A percentile compares a stretch with the other conserved stretches of the same genome.
These are phyloP conservation scores for Speoplatyrhinus poulsoni DNA, from an alignment of 2,113 vertebrate genomes.

Conservation along the genomic window DNA sequence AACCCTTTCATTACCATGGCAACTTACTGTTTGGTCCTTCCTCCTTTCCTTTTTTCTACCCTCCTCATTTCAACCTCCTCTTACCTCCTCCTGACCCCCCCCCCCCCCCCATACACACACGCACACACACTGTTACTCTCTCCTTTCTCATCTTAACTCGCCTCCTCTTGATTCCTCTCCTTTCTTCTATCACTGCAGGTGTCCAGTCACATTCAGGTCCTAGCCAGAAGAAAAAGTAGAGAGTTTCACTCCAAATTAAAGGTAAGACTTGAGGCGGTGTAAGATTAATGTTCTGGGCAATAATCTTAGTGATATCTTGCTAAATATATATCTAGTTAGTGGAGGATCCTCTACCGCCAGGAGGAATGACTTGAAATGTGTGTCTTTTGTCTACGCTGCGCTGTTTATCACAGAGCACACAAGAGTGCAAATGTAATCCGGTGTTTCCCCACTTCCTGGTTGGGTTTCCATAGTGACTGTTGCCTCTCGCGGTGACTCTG, in stretches of 20 bases:
- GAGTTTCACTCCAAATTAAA: conserved; percentile 99
- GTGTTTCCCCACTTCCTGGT: conserved; percentile 79
- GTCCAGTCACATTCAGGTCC: conserved; percentile 99
- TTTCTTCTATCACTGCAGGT: conserved; percentile 80
- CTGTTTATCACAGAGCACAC: too few species aligned
- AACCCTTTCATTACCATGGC: conserved; percentile 97
- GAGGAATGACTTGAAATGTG: background rate
- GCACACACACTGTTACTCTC: conserved; percentile 33
- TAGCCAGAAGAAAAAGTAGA: conserved; percentile 98
- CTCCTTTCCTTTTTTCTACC: conserved; percentile 18
- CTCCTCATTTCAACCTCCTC: conserved; percentile 3
- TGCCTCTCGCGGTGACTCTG: conserved; percentile 80
- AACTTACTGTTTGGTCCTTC: conserved; percentile 89
- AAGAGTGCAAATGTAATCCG: conserved; percentile 41
- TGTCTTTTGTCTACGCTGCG: too few species aligned
- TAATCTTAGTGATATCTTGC: background rate
- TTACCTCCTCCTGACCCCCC: conserved; percentile 44
- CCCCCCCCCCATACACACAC: background rate
- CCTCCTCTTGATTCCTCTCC: background rate
- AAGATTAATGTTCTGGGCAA: background rate
- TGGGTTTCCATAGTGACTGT: conserved; percentile 75
- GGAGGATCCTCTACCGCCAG: background rate
- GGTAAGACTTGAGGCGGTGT: conserved; percentile 78
- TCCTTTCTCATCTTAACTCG: background rate
- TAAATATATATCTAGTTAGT: conserved; percentile 1